Percentiles rank a stretch among this genome's conserved stretches.
Conservation (phyloP, 2,888 invertebrate species). For the Theretra japonica region DNA sequence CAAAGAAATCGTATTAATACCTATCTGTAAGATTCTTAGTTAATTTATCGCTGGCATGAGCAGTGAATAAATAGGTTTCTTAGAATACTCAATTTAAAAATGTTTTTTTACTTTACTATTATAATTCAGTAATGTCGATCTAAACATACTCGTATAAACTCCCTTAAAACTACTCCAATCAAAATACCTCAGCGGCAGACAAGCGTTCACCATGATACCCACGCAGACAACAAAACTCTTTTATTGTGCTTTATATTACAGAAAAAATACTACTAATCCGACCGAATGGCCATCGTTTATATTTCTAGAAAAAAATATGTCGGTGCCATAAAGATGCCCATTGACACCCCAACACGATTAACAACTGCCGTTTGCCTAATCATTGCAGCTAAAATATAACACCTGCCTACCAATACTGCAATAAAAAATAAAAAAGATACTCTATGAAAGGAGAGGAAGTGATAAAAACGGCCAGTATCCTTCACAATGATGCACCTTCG, state of each 20-base stretch:
- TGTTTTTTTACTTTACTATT: too few relatives aligned
- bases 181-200: slow-evolving; percentile 1
- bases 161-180: background rate
- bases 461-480: slow-evolving; percentile 69
- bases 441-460: slow-evolving; percentile 74
- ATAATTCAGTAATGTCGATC: too few relatives aligned
- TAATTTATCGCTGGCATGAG: too few relatives aligned
- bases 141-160: background rate
- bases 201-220: slow-evolving; percentile 13
- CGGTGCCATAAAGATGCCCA: slow-evolving; percentile 37
- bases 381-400: slow-evolving; percentile 71
- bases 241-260: slow-evolving; percentile 9
- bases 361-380: slow-evolving; percentile 73
- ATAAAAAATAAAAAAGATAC: slow-evolving; percentile 58
- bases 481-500: slow-evolving; percentile 66
- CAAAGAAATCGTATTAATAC: too few relatives aligned
- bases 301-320: slow-evolving; percentile 38
- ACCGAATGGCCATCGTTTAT: slow-evolving; percentile 30
- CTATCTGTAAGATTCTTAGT: too few relatives aligned
- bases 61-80: too few relatives aligned
- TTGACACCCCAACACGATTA: slow-evolving; percentile 49
- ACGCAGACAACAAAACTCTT: slow-evolving; percentile 18
- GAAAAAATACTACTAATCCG: slow-evolving; percentile 19
- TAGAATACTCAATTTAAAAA: too few relatives aligned
- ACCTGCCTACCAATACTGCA: slow-evolving; percentile 74